Evolutionary conservation across 1,140 invertebrate genomes (phyloP), one percentile per base, ranked within the genome.

Genomic region (Anadara kagoshimensis): DNA sequence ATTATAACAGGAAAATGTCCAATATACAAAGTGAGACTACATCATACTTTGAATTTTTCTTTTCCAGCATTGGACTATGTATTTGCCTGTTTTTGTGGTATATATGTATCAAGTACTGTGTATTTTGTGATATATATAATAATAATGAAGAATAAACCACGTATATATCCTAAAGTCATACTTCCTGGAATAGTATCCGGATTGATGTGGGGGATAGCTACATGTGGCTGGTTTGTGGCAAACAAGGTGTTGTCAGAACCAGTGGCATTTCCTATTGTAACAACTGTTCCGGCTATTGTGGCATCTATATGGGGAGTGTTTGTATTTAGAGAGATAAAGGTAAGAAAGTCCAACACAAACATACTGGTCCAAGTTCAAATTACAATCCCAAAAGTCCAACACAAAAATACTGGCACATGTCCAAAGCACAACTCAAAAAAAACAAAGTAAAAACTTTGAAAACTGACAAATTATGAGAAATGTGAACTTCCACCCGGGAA

Each of bases 41-140:
- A n/a, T n/a, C n/a, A n/a, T n/a, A n/a, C n/a, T 49, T 12, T 11
- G 8, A 29, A 24, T 47, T 54, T 47, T 22, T n/a, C 47, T 49
- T 62, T 79, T 84, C 47, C 78, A 87, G 90, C 78, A 64, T 73
- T 91, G 43, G 88, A 90, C 67, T 91, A 90, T 78, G 89, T 89
- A 10, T 91, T 91, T 83, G 84, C 89, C 16, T 88, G 90, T 62
- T 91, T 87, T 70, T 81, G 83, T 73, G 90, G 90, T 26, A 91
- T 91, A 53, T 89, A 86, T 61, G 22, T 82, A 8, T 83, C 89
- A 16, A 89, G 89, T 49, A 86, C 85, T 14, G 45, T 85, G 5
- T 89, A 89, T 73, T 88, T 90, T 74, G 66, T 88, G 12, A 77
- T 89, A 18, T 91, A 91, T 72, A 81, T 82, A 24, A 75, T 79